Base-by-base conservation (phyloP, 2,113 vertebrate species). In the Hemicordylus capensis region DNA sequence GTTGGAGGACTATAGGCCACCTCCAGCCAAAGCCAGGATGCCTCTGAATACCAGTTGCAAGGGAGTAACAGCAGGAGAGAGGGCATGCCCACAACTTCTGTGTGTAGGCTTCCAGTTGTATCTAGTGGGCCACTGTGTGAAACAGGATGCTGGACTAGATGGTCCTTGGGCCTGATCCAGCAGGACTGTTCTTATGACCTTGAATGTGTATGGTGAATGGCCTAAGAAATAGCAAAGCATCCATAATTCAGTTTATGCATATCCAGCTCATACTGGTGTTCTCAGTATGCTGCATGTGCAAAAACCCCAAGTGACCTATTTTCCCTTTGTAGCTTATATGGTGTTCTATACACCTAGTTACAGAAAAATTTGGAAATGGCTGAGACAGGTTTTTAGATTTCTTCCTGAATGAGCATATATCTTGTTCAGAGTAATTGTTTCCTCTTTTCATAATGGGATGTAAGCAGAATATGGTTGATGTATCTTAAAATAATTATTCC, bases 401-500 rank as follows among this genome's bases (percentile, higher is more conserved):
- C 0, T 28, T 85, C 0, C 79, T 42, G 81, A 63, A 76, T 64
- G 28, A 61, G 54, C 0, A 64, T 78, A 64, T 28, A 66, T 26
- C 14, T 0, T 20, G 85, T 89, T 77, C 56, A 88, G 90, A 84
- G 70, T 67, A 42, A 7, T 63, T 75, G 63, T 48, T 67, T 58
- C 76, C 20, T 88, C 0, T 28, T 0, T 11, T 4, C 79, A 0
- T 44, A 4, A 88, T 85, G 69, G 84, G 75, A 61, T 10, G 61
- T 61, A 82, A 1, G 39, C 83, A 51, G 69, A 28, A 1, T 34
- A 3, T n/a, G 56, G 46, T 85, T 76, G 69, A 15, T 81, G 76
- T 63, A 76, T 91, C 90, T 91, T 86, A 81, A 87, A 93, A 73
- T 79, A 86, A 69, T 61, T 87, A 70, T 2, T 0, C 0, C 66